phyloP scores from a whole-genome alignment of 2,888 invertebrate genomes.

The Torymus auratus region DNA sequence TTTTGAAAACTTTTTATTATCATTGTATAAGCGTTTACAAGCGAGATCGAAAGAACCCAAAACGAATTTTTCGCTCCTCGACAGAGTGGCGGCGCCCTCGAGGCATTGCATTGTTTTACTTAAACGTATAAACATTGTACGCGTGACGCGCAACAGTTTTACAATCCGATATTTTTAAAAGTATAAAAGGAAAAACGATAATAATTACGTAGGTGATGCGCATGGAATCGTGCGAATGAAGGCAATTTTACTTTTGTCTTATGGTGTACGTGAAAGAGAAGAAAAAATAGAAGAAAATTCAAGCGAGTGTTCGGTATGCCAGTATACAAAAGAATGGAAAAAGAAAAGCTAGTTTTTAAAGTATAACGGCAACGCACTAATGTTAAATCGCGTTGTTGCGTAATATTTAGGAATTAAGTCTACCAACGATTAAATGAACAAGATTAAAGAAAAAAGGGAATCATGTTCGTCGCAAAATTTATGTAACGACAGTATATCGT shows the following conservation, averaged over 20 bases:
- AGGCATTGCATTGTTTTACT: constrained; percentile 35
- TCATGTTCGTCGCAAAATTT: constrained; percentile 42
- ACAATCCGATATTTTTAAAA: constrained; percentile 55
- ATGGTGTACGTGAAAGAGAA: constrained; percentile 51
- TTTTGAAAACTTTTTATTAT: constrained; percentile 62
- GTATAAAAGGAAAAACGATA: constrained; percentile 48
- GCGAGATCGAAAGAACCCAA: constrained; percentile 24
- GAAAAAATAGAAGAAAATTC: constrained; percentile 45
- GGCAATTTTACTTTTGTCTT: constrained; percentile 51
- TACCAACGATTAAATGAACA: constrained; percentile 37
- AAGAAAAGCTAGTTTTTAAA: constrained; percentile 55
- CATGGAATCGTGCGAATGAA: constrained; percentile 54
- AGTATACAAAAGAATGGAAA: constrained; percentile 46
- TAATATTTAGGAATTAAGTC: constrained; percentile 54
- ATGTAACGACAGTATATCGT: constrained; percentile 42
- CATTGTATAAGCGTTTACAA: constrained; percentile 39
- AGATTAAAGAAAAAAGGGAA: neutral
- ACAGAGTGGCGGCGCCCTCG: constrained; percentile 21
- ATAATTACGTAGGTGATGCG: constrained; percentile 53
- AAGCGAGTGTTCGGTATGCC: constrained; percentile 57
- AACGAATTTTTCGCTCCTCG: constrained; percentile 46
- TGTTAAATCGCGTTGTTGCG: constrained; percentile 48
- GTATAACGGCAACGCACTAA: constrained; percentile 40
- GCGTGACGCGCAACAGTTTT: constrained; percentile 53
- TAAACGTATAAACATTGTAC: constrained; percentile 25